Conservation (phyloP, 2,113 vertebrate species). For the Tylochromis polylepis region DNA sequence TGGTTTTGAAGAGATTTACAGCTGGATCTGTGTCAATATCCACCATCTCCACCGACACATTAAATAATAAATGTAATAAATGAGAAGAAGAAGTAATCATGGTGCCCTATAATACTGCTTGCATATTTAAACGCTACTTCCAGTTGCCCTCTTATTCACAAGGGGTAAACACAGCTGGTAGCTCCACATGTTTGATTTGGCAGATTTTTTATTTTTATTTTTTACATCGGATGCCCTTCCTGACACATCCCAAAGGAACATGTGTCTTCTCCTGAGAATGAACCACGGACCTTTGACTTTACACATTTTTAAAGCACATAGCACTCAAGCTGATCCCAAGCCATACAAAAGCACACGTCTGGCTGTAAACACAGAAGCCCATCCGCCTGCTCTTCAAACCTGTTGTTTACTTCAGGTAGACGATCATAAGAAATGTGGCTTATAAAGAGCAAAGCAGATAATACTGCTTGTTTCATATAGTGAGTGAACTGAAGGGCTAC, state of each 20-base stretch:
- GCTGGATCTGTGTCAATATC: accelerated
- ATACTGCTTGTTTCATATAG: background rate
- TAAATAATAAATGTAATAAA: background rate
- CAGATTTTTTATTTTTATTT: accelerated
- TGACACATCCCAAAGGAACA: background rate
- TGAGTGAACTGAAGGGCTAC: background rate
- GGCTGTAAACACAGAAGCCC: background rate
- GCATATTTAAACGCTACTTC: background rate
- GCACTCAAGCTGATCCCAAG: background rate
- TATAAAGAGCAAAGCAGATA: background rate
- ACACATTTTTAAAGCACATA: background rate
- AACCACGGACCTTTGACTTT: background rate
- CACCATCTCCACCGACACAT: background rate
- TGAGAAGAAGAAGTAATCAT: background rate
- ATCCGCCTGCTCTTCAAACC: background rate
- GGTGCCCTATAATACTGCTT: background rate
- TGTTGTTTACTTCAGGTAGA: background rate
- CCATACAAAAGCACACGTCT: background rate
- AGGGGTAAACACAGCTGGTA: background rate
- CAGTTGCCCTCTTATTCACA: background rate
- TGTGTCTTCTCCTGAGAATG: background rate
- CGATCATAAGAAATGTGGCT: background rate
- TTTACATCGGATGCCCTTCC: background rate
- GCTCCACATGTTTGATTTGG: background rate
- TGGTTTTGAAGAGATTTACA: background rate